Percentiles rank a stretch among this genome's conserved stretches.
These are phyloP conservation scores for Hartigia nigra DNA, from an alignment of 2,888 invertebrate genomes.

Conservation along the genomic window DNA sequence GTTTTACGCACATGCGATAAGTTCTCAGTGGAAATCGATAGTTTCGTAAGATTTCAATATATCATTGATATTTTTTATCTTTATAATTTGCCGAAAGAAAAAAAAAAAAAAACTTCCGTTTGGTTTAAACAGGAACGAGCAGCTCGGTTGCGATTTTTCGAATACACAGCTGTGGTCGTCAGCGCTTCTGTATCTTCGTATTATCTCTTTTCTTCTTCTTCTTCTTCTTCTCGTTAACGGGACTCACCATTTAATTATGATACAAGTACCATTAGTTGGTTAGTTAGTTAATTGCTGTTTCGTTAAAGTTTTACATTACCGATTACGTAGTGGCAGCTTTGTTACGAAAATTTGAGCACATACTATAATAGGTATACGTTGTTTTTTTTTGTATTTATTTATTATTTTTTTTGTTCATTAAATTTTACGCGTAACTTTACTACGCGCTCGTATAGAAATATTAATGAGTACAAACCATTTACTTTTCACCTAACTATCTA, in stretches of 20 bases:
- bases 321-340: constrained; percentile 58
- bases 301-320: constrained; percentile 28
- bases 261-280: constrained; percentile 36
- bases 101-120: background rate
- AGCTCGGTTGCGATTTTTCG: background rate
- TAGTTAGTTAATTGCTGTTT: constrained; percentile 30
- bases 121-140: background rate
- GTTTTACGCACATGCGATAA: background rate
- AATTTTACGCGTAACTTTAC: background rate
- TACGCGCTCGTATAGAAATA: constrained; percentile 5
- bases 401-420: background rate
- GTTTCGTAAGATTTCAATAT: background rate
- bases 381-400: no score
- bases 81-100: background rate
- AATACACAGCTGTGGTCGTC: background rate
- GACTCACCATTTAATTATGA: constrained; percentile 26
- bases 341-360: constrained; percentile 57
- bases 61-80: background rate
- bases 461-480: constrained; percentile 1
- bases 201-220: background rate
- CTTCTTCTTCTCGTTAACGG: background rate
- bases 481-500: background rate
- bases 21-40: background rate
- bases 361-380: constrained; percentile 34
- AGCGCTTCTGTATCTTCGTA: background rate